A percentile compares a stretch with the other conserved stretches of the same genome.
Conservation (phyloP, 2,888 invertebrate genomes). For the Julus scanicus region DNA sequence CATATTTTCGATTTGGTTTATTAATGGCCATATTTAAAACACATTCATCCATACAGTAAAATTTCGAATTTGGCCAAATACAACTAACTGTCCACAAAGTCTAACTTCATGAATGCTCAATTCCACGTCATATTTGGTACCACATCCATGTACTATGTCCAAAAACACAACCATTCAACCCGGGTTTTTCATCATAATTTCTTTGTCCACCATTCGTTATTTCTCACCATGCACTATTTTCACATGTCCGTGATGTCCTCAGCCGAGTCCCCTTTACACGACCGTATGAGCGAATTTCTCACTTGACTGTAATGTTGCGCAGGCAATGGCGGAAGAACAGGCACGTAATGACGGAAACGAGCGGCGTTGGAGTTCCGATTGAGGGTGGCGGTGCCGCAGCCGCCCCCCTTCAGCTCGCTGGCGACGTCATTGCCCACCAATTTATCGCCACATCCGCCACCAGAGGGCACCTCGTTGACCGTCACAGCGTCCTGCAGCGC, state of each 20-base stretch:
- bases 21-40: no score
- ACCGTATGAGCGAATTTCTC: conserved; percentile 67
- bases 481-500: background rate
- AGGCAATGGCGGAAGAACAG: conserved; percentile 59
- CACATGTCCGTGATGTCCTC: conserved; percentile 55
- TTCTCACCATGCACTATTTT: background rate
- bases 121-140: no score
- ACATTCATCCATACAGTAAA: no score
- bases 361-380: conserved; percentile 42
- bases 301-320: conserved; percentile 57
- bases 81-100: no score
- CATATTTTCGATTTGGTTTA: no score
- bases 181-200: background rate
- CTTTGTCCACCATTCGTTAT: background rate
- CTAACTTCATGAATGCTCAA: no score
- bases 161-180: background rate
- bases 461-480: background rate
- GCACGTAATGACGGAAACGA: conserved; percentile 58
- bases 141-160: no score
- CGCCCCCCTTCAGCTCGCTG: conserved; percentile 3
- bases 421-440: background rate
- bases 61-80: no score
- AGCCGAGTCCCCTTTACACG: background rate
- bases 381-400: background rate
- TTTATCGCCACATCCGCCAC: conserved; percentile 31